Percentiles rank a stretch among this genome's conserved stretches.
These are phyloP conservation scores for Euwallacea fornicatus DNA, from an alignment of 1,140 invertebrate genomes.

Conservation along the genomic window DNA sequence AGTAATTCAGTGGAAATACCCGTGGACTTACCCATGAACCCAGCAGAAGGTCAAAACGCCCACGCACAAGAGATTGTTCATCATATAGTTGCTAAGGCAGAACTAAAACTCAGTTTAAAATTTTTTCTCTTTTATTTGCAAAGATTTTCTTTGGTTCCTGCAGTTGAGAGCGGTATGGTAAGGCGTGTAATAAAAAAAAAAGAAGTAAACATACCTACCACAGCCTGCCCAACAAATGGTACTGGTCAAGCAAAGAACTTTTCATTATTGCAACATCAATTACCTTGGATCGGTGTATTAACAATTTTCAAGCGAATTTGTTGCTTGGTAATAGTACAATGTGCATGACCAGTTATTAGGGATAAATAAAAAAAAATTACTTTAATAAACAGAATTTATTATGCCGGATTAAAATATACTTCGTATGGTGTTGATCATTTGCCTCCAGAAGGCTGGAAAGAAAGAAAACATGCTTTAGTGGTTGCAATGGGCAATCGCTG, in stretches of 20 bases:
- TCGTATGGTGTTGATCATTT: conserved; percentile 34
- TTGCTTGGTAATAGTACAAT: neutral
- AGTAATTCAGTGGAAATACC: neutral
- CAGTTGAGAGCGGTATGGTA: no score
- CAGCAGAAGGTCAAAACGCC: neutral
- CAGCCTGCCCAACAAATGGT: no score
- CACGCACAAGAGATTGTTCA: no score
- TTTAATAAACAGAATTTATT: conserved; percentile 14
- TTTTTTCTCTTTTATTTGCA: no score
- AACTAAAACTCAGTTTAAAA: no score
- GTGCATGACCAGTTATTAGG: neutral
- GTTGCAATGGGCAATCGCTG: no score
- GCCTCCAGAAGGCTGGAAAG: conserved; percentile 35
- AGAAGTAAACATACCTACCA: no score
- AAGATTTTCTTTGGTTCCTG: no score
- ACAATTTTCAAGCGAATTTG: neutral
- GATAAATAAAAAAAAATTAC: conserved; percentile 1
- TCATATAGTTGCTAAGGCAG: no score
- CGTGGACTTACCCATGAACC: conserved; percentile 13
- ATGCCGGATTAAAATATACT: conserved; percentile 32
- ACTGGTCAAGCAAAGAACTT: no score
- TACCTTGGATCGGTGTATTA: neutral
- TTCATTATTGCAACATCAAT: no score
- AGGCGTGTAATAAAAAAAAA: no score
- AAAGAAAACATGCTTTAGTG: conserved; percentile 8